These are phyloP conservation scores for Zaprionus capensis DNA, from an alignment of 1,140 invertebrate species.

Conservation along the genomic window DNA sequence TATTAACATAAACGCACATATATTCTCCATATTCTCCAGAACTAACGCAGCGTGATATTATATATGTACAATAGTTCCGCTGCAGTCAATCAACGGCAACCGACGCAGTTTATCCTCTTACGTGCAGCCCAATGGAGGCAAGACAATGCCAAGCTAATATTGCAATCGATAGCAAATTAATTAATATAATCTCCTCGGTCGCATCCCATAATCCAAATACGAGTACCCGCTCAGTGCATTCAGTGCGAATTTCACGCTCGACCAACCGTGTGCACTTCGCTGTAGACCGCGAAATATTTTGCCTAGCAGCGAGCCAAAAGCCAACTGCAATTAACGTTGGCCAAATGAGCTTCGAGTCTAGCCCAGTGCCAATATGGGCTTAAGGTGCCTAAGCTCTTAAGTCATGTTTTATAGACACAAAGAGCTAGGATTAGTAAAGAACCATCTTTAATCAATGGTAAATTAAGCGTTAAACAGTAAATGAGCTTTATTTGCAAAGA, in stretches of 20 bases:
- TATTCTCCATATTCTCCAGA: too few relatives aligned
- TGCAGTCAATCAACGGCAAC: not conserved
- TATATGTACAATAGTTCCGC: not conserved
- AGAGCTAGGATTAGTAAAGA: not conserved
- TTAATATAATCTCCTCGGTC: slow-evolving; percentile 69
- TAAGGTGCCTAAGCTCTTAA: slow-evolving; percentile 9
- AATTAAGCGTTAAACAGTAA: not conserved
- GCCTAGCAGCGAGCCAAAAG: slow-evolving; percentile 51
- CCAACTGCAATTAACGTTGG: slow-evolving; percentile 61
- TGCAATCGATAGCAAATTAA: slow-evolving; percentile 74
- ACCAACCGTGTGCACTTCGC: slow-evolving; percentile 36
- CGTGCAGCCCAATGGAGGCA: slow-evolving; percentile 40
- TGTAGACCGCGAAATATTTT: slow-evolving; percentile 50
- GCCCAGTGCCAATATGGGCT: not conserved
- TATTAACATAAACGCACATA: too few relatives aligned
- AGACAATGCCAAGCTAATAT: slow-evolving; percentile 60
- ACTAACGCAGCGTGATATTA: too few relatives aligned
- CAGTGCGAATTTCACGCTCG: slow-evolving; percentile 68
- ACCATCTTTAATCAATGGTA: not conserved
- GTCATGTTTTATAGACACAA: slow-evolving; percentile 17
- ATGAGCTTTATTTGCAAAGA: not conserved
- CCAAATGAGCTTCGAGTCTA: slow-evolving; percentile 55
- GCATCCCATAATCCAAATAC: slow-evolving; percentile 45
- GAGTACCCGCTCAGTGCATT: slow-evolving; percentile 24
- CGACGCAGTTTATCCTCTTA: slow-evolving; percentile 44